These are phyloP conservation scores for Acrocephalus kingi DNA, from an alignment of 2,113 vertebrate species.

Conservation along the genomic window DNA sequence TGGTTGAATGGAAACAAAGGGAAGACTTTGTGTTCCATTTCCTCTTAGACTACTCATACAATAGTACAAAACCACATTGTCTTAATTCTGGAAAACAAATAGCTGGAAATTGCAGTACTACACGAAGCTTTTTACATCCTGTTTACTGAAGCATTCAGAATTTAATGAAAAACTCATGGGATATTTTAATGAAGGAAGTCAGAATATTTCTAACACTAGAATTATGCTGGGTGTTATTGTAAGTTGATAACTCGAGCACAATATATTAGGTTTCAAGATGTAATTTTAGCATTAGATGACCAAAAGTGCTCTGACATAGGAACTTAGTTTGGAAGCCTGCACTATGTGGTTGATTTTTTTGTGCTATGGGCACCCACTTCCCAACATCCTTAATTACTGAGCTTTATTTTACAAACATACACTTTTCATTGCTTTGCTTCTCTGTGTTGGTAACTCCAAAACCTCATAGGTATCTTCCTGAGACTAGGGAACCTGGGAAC, in stretches of 20 bases:
- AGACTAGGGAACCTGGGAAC: background rate
- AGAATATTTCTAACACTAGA: background rate
- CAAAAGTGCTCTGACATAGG: background rate
- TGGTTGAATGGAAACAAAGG: background rate
- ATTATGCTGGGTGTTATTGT: background rate
- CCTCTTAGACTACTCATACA: background rate
- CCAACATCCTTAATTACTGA: background rate
- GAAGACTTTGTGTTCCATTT: constrained; percentile 3
- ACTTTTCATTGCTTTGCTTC: background rate
- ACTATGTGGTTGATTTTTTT: background rate
- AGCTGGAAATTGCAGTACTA: background rate
- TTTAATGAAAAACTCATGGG: background rate
- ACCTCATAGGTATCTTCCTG: background rate
- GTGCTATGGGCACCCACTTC: background rate
- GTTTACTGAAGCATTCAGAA: background rate
- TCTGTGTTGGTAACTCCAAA: background rate
- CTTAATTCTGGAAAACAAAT: background rate
- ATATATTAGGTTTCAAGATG: background rate
- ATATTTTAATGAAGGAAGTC: background rate
- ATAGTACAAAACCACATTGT: background rate
- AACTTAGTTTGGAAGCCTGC: background rate
- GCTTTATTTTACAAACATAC: background rate
- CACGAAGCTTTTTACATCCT: background rate
- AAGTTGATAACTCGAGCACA: background rate
- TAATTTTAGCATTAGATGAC: background rate